Conservation (phyloP, 2,888 invertebrate genomes). For the Pediacus dermestoides region DNA sequence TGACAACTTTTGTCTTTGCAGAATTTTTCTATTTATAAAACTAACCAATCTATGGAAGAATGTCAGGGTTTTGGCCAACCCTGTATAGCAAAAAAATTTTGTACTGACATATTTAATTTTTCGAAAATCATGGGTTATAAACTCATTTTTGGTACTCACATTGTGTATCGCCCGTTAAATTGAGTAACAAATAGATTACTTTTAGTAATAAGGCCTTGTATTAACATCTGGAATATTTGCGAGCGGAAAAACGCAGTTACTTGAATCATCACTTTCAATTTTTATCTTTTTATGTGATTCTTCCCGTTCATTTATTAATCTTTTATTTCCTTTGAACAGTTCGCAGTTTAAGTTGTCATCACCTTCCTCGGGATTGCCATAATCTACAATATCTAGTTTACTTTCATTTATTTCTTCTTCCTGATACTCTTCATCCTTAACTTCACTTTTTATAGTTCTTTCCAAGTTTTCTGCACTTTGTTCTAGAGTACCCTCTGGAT, state of each 20-base stretch:
- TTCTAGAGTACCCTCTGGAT: not conserved
- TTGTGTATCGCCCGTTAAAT: not conserved
- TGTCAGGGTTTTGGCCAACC: too few species aligned
- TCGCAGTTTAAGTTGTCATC: not conserved
- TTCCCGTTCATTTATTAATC: slow-evolving; percentile 3
- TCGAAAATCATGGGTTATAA: too few species aligned
- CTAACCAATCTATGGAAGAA: too few species aligned
- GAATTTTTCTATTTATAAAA: too few species aligned
- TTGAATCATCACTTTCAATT: slow-evolving; percentile 2
- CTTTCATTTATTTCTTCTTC: not conserved
- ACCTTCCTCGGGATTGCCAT: not conserved
- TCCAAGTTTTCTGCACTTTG: slow-evolving; percentile 1
- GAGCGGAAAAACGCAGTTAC: not conserved
- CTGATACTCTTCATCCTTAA: not conserved
- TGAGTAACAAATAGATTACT: slow-evolving; percentile 1
- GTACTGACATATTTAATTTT: too few species aligned
- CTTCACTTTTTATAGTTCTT: not conserved
- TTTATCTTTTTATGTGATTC: slow-evolving; percentile 9
- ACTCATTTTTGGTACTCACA: slow-evolving; percentile 1
- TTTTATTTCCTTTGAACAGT: slow-evolving; percentile 2
- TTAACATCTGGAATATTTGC: too few species aligned
- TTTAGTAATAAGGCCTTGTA: not conserved
- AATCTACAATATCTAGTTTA: not conserved
- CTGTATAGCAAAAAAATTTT: too few species aligned
- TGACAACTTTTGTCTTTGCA: too few species aligned